Evolutionary conservation across 2,113 vertebrate species (phyloP), one percentile per base, ranked within the genome.

Genomic region (Salvelinus namaycush): DNA sequence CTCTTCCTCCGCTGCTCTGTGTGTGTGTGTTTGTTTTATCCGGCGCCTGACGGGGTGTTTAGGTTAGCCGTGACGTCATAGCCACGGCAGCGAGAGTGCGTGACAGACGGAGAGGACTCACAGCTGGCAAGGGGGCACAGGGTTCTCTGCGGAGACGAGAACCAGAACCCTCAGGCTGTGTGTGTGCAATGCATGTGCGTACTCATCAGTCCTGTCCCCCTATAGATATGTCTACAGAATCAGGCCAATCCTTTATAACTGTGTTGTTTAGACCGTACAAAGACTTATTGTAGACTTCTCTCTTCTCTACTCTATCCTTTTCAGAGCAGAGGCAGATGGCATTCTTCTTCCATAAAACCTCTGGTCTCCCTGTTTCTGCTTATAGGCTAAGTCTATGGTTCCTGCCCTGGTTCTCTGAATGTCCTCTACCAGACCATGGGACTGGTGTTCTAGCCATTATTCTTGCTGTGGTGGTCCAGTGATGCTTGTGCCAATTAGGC

Each of bases 11-110:
- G 3, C 51, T 54, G 2, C 48, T 18, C 49, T 26, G 12, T 27
- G 2, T 83, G 48, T 29, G 34, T 9, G 39, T 39, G 39, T 44
- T 11, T 44, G 39, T 44, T 79, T 84, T 87, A 89, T 91, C 89
- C 88, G 86, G 90, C 81, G 72, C 86, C 84, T 81, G 81, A 87
- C 81, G 82, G 81, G 78, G 78, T 91, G 89, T 93, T 93, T 90
- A 89, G 91, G 87, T 93, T 92, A 89, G 69, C 81, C 7, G 77
- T 90, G 86, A 87, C 89, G 88, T 92, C 89, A 90, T 48, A 31
- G n/a, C n/a, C 54, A 44, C 39, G 76, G 39, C 9, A 44, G 39
- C 9, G 39, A 44, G 39, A 44, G 39, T 44, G 81, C 87, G 86
- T 79, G 83, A 89, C 86, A 90, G 87, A 81, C 60, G 66, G 62